Evolutionary conservation across 2,113 vertebrate species (phyloP), one percentile per base, ranked within the genome.

Genomic region (Cinclus cinclus): DNA sequence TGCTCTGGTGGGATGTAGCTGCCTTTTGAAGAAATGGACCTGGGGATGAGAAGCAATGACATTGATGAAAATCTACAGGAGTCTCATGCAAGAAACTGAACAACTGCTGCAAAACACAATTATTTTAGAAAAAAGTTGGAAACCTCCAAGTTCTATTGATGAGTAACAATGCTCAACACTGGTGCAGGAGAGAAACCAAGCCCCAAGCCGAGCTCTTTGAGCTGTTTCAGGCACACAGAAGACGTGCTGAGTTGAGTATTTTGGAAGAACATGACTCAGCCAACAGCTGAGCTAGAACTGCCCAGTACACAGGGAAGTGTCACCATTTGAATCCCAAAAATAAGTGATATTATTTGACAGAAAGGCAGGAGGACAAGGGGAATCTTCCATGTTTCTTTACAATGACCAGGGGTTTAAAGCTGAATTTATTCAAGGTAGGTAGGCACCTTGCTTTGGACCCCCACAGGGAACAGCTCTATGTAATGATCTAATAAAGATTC

Each of bases 371-470:
- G 42, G n/a, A 33, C 22, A 50, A 11, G 18, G 63, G 37, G 65
- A 83, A 55, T 35, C 6, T 42, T 46, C 50, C 6, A n/a, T 0
- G 0, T n/a, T 80, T 69, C 41, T 13, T 41, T 65, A 7, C 11
- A 73, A 35, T 2, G 15, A 25, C 15, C 41, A 67, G n/a, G 14
- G 18, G 10, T 80, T 86, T 39, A 67, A 59, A 86, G 18, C 7
- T 9, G 1, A 30, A 4, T 28, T 89, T 76, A 28, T 56, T 41
- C 14, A 44, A 35, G 68, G 20, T 18, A 35, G 41, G 37, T n/a
- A 31, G 24, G 33, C 30, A 69, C 3, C 24, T 79, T 68, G 35
- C 46, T 62, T n/a, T 68, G 78, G 7, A 70, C 30, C 33, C 39
- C 22, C 23, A 22, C 14, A 46, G 50, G 37, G 44, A 91, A 69